Evolutionary conservation across 2,797 vertebrate genomes (phyloP), one percentile per base, ranked within the genome.

Genomic region (Eutrigla gurnardus): DNA sequence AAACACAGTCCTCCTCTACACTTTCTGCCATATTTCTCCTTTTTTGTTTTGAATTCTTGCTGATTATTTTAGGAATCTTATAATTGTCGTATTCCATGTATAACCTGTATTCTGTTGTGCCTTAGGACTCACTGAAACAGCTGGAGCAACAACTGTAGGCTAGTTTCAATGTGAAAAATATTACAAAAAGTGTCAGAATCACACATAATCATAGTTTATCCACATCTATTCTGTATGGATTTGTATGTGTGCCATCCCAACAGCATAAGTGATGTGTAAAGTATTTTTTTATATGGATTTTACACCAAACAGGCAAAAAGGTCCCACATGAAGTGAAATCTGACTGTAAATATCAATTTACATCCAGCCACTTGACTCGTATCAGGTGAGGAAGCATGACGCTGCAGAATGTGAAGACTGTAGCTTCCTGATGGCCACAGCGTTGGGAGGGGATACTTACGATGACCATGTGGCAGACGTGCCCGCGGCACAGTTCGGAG

Each of bases 401-500:
- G 7, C 9, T 35, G 10, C 8, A n/a, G 25, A 32, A 45, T 4
- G 32, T 14, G 15, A 40, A 13, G 4, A 53, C 15, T 25, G 25
- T 25, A 25, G 11, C 13, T 39, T 25, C 25, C 25, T 25, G 25
- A 25, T 25, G 25, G 53, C 45, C n/a, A 60, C 4, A 50, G 35
- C 13, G 10, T 33, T 64, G 7, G 66, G 45, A 50, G 47, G 35
- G 9, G 1, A 1, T 77, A 97, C 97, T 97, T 90, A 99, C 98
- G 0, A 99, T 99, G 81, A 98, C 93, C 89, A 96, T 89, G 43
- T 95, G 96, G 89, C 98, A 99, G 74, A 97, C 87, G 10, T 97
- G 97, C 11, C 97, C 98, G 0, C 97, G 94, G 92, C 98, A 99
- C 70, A 98, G 96, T 74, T 99, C 98, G 0, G 96, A 95, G 85